phyloP scores from a whole-genome alignment of 2,797 vertebrate species.

The Apodemus agrarius region DNA sequence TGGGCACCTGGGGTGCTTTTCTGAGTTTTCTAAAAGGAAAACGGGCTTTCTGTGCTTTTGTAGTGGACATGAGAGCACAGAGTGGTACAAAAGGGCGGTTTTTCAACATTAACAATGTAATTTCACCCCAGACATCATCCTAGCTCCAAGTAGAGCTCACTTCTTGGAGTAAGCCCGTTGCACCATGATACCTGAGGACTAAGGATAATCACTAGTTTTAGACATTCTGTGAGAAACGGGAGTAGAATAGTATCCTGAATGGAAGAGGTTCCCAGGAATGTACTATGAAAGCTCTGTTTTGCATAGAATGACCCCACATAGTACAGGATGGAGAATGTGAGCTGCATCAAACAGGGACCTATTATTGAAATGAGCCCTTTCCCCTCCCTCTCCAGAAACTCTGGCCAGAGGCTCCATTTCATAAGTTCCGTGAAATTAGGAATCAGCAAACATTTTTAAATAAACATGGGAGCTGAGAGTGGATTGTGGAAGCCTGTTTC shows the following conservation, averaged over 20 bases:
- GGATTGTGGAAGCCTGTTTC: not conserved
- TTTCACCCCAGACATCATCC: not conserved
- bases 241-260: not conserved
- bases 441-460: not conserved
- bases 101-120: not conserved
- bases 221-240: not conserved
- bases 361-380: not conserved
- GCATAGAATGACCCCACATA: not conserved
- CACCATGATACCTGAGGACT: not conserved
- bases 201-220: not conserved
- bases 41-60: not conserved
- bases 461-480: not conserved
- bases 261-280: not conserved
- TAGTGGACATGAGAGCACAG: no score
- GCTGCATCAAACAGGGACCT: not conserved
- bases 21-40: not conserved
- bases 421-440: not conserved
- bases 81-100: not conserved
- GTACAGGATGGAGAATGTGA: not conserved
- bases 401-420: not conserved
- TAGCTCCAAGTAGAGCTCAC: not conserved
- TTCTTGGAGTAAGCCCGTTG: not conserved
- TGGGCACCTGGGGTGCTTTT: not conserved
- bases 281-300: not conserved
- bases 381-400: no score